Evolutionary conservation across 2,797 vertebrate genomes (phyloP).

Genomic region (Tarsius wallacei): DNA sequence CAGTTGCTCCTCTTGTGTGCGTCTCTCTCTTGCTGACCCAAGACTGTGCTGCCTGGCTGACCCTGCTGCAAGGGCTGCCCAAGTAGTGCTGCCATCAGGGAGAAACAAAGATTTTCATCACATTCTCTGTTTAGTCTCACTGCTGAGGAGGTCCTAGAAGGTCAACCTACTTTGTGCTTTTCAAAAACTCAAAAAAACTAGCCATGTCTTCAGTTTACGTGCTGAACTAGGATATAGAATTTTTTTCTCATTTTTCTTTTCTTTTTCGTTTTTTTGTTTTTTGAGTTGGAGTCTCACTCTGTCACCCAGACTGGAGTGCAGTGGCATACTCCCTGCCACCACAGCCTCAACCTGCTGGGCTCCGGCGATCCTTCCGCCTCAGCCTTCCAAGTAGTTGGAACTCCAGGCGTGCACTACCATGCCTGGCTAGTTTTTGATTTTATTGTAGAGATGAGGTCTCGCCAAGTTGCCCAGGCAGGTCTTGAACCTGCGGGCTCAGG

Average conservation of each 20-base stretch:
- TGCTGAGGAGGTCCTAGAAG: neutral
- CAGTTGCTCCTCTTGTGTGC: neutral
- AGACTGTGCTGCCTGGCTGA: accelerated
- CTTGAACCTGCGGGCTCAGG: too few relatives aligned
- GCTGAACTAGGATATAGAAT: neutral
- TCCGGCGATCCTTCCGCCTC: too few relatives aligned
- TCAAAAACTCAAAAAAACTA: neutral
- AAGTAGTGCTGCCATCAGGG: neutral
- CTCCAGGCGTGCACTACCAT: too few relatives aligned
- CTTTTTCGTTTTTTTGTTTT: too few relatives aligned
- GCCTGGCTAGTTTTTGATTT: too few relatives aligned
- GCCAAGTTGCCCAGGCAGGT: too few relatives aligned
- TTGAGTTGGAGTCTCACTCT: too few relatives aligned
- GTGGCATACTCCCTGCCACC: too few relatives aligned
- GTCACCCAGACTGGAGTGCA: too few relatives aligned
- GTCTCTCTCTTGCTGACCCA: neutral
- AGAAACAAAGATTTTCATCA: neutral
- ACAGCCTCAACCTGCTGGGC: too few relatives aligned
- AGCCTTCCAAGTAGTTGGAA: too few relatives aligned
- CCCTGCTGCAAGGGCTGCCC: neutral
- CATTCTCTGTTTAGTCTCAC: neutral
- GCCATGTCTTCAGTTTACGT: neutral
- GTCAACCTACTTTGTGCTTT: neutral
- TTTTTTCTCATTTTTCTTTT: neutral
- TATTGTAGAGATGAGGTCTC: too few relatives aligned